Evolutionary conservation across 2,797 vertebrate species (phyloP), one percentile per base, ranked within the genome.

Genomic region (Poeciliopsis presidionis): DNA sequence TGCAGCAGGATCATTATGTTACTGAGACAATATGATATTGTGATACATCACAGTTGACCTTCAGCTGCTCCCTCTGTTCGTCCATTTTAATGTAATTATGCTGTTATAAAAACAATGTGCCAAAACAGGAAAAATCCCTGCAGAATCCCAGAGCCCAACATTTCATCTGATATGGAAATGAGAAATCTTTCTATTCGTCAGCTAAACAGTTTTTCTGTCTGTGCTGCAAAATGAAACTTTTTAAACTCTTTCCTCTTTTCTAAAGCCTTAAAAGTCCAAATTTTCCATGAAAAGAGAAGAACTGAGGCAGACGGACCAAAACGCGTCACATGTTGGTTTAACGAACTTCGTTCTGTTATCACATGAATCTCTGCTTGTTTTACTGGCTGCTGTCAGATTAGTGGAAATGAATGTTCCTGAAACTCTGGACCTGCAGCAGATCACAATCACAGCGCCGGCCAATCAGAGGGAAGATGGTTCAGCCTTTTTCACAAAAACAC

Each of bases 381-480:
- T n/a, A 49, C 9, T 75, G 22, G 49, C 47, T 55, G 73, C 47
- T 2, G 4, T 76, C 51, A 18, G 30, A 46, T 39, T 77, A 2
- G 57, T n/a, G 43, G 30, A 46, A 74, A 71, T 2, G 9, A 20
- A 65, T 7, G 57, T 59, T 55, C 33, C 28, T 51, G 39, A 41
- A 72, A 72, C 22, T 77, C 47, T 33, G 7, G 7, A 41, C 36
- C 74, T 39, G 70, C 16, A 43, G 43, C n/a, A 28, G 83, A 77
- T 85, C 5, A 1, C 18, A 39, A 80, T 84, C 77, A 57, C 18
- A 33, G 77, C 73, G 45, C 47, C 74, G 73, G 75, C 81, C 87
- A 84, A 79, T 89, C 82, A 84, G 76, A 14, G 63, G 76, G 9
- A 16, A 57, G 70, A 63, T 22, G 51, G 72, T 47, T 43, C 2